These are phyloP conservation scores for Nemurella pictetii DNA, from an alignment of 2,888 invertebrate species.

Conservation along the genomic window DNA sequence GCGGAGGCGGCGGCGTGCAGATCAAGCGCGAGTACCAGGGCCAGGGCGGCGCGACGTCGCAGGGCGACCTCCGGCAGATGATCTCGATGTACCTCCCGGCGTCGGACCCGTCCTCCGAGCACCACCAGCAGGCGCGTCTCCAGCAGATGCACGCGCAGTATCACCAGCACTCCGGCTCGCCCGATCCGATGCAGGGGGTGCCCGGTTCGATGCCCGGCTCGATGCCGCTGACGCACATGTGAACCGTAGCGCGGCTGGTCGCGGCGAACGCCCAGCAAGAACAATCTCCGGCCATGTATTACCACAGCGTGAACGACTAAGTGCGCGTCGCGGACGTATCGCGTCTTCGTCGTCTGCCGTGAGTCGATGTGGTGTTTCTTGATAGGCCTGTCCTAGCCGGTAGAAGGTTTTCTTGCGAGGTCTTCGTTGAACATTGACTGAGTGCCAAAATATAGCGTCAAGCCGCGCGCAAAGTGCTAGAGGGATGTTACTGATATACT, in stretches of 20 bases:
- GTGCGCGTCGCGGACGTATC: not conserved
- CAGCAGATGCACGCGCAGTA: constrained; percentile 48
- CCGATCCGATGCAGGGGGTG: constrained; percentile 63
- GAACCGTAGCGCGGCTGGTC: constrained; percentile 48
- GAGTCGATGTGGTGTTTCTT: not conserved
- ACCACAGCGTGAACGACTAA: not conserved
- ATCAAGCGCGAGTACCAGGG: constrained; percentile 73
- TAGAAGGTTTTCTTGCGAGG: not conserved
- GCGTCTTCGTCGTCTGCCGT: too few relatives aligned
- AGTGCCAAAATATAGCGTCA: not conserved
- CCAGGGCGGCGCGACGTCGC: constrained; percentile 54
- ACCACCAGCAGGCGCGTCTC: constrained; percentile 61
- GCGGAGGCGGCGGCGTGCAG: constrained; percentile 48
- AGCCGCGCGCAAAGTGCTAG: not conserved
- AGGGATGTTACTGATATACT: not conserved
- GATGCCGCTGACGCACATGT: constrained; percentile 68
- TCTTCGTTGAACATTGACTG: not conserved
- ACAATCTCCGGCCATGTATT: not conserved
- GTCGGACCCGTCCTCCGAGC: constrained; percentile 63
- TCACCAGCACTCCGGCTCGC: constrained; percentile 59
- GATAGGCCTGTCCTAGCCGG: not conserved
- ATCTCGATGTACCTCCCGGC: constrained; percentile 75
- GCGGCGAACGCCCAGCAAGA: not conserved
- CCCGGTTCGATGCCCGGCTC: constrained; percentile 66
- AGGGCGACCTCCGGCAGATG: constrained; percentile 70